Evolutionary conservation across 2,888 invertebrate genomes (phyloP).

Genomic region (Octonoba sinensis): DNA sequence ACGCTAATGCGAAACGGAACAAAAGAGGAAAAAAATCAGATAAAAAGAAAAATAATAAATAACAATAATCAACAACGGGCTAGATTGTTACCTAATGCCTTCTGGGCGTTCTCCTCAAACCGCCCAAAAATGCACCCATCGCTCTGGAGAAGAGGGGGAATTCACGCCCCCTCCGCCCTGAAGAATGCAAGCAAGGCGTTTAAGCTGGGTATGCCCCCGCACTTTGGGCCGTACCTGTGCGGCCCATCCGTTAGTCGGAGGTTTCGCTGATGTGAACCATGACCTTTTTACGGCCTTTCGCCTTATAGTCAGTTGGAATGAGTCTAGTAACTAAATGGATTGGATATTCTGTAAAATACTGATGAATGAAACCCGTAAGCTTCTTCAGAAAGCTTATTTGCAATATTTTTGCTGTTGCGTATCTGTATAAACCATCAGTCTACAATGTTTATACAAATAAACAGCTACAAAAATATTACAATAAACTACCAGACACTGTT

Average conservation of each 20-base stretch:
- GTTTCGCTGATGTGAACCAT: slow-evolving; percentile 42
- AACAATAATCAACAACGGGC: slow-evolving; percentile 11
- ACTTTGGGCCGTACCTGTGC: slow-evolving; percentile 52
- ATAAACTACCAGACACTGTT: no score
- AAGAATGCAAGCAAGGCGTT: slow-evolving; percentile 49
- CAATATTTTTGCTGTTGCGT: no score
- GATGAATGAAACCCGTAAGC: no score
- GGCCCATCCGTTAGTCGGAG: slow-evolving; percentile 60
- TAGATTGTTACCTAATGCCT: slow-evolving; percentile 45
- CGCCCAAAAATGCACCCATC: slow-evolving; percentile 48
- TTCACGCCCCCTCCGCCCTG: slow-evolving; percentile 36
- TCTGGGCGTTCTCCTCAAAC: slow-evolving; percentile 48
- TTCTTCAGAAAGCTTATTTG: no score
- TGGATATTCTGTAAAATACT: no score
- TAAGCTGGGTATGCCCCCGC: slow-evolving; percentile 50
- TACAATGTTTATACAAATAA: no score
- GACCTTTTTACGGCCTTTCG: slow-evolving; percentile 31
- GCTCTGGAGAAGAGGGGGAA: slow-evolving; percentile 14
- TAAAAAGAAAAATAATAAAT: slow-evolving; percentile 1
- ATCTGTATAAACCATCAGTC: no score
- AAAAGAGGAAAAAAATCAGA: slow-evolving; percentile 1
- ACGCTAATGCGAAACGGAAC: no score
- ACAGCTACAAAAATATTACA: no score
- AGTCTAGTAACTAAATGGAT: no score
- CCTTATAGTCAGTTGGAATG: no score